Base-by-base conservation (phyloP, 2,888 invertebrate species). In the Scaptomyza flava region DNA sequence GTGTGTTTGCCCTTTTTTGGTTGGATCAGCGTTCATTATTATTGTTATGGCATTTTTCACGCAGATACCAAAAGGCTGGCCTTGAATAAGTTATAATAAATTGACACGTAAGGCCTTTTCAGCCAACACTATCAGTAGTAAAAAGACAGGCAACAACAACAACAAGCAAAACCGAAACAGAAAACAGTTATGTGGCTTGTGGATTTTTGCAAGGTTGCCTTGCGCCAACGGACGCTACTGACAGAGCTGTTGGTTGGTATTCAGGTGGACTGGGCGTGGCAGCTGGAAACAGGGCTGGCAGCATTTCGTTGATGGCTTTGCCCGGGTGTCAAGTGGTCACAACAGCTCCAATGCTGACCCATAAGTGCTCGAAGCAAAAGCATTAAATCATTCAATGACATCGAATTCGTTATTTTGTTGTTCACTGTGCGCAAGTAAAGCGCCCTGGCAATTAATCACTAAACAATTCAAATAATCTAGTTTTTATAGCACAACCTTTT, bases 11-110 rank as follows among this genome's bases (percentile, higher is more conserved):
- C 7, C 12, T 36, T 48, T 43, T 61, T 61, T 61, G 30, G 61
- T 17, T 30, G 38, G 48, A 67, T 66, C 73, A 72, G 73, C 67
- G 48, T 77, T 59, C 52, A 67, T 68, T 68, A 78, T 41, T 85
- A 27, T 27, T 27, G 27, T 79, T 77, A 79, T 79, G 63, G 61
- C 56, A 59, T 62, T 81, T 79, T 85, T 87, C 79, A 81, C 85
- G 87, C 87, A 73, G 84, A 72, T 87, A 79, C 67, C 74, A 45
- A 63, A 67, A 43, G 46, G 58, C 17, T 68, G 79, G 71, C 87
- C 89, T 78, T 84, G 89, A 83, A 84, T 78, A 84, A 87, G 79
- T 89, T 89, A 89, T 89, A 84, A 81, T 81, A 87, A 84, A 84
- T 89, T 84, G 87, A 72, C 89, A 78, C 85, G 76, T 78, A 76